phyloP scores from a whole-genome alignment of 2,113 vertebrate species.

The Semicossyphus pulcher region DNA sequence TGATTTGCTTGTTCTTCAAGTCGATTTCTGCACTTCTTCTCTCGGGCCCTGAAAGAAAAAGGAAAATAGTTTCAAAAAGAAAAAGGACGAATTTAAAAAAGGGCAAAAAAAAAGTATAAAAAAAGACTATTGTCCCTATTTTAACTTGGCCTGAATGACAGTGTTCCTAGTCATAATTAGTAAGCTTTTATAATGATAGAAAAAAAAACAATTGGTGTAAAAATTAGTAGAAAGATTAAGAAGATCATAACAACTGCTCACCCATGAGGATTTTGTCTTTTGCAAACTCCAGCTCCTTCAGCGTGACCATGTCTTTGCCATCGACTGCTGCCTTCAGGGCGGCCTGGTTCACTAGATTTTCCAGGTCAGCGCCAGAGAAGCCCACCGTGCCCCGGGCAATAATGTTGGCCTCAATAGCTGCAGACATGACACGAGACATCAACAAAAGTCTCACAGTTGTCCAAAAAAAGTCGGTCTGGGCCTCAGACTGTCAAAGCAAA shows the following conservation, averaged over 20 bases:
- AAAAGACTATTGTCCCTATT: not conserved
- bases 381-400: conserved; percentile 98
- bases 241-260: conserved; percentile 74
- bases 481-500: not conserved
- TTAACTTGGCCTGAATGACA: not conserved
- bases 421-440: conserved; percentile 1
- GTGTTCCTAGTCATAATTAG: not conserved
- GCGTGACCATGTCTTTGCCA: conserved; percentile 95
- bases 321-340: conserved; percentile 97
- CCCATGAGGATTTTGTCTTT: conserved; percentile 99
- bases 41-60: conserved; percentile 88
- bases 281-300: conserved; percentile 97
- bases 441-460: not conserved
- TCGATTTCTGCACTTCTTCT: conserved; percentile 96
- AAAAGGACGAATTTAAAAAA: not conserved
- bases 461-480: not conserved
- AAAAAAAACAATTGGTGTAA: no score
- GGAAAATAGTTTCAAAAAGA: not conserved
- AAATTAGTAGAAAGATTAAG: no score
- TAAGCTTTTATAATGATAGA: no score
- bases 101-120: not conserved
- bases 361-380: conserved; percentile 97
- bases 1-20: conserved; percentile 93
- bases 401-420: conserved; percentile 89
- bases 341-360: conserved; percentile 98